Evolutionary conservation across 1,140 invertebrate genomes (phyloP).

Genomic region (Bombus soroeensis): DNA sequence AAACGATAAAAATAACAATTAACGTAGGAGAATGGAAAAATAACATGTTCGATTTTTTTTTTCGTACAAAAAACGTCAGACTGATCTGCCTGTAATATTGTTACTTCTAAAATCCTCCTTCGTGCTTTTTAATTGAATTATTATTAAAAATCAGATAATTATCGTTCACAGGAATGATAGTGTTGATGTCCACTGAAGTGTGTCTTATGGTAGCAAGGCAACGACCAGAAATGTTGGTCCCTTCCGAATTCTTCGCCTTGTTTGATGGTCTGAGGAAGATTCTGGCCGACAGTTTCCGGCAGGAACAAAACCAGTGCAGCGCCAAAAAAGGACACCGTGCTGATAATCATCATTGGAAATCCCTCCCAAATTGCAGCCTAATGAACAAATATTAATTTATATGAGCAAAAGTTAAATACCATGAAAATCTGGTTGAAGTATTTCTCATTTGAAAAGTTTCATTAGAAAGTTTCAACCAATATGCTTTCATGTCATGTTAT

Average conservation of each 20-base stretch:
- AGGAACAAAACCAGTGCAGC: slow-evolving; percentile 85
- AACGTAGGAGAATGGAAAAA: neutral
- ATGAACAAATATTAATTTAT: slow-evolving; percentile 29
- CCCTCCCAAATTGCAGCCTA: slow-evolving; percentile 84
- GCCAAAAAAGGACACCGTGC: slow-evolving; percentile 83
- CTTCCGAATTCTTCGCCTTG: slow-evolving; percentile 88
- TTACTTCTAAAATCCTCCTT: neutral
- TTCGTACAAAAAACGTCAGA: neutral
- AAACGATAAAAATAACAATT: neutral
- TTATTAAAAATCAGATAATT: slow-evolving; percentile 18
- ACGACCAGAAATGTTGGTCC: slow-evolving; percentile 84
- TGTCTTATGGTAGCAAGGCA: slow-evolving; percentile 76
- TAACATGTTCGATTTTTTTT: neutral
- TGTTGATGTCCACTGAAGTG: slow-evolving; percentile 31
- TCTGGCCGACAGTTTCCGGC: slow-evolving; percentile 88
- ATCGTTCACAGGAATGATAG: slow-evolving; percentile 44
- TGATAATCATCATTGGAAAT: slow-evolving; percentile 84
- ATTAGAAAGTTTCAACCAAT: too few relatives aligned
- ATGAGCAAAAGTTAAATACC: too few relatives aligned
- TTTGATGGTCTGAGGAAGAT: slow-evolving; percentile 87
- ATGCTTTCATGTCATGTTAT: too few relatives aligned
- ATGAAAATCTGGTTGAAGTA: too few relatives aligned
- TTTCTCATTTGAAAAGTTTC: too few relatives aligned
- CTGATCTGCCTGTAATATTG: neutral
- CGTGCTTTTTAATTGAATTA: neutral